Conservation (phyloP, 2,797 vertebrate species). For the Adrianichthys oophorus region DNA sequence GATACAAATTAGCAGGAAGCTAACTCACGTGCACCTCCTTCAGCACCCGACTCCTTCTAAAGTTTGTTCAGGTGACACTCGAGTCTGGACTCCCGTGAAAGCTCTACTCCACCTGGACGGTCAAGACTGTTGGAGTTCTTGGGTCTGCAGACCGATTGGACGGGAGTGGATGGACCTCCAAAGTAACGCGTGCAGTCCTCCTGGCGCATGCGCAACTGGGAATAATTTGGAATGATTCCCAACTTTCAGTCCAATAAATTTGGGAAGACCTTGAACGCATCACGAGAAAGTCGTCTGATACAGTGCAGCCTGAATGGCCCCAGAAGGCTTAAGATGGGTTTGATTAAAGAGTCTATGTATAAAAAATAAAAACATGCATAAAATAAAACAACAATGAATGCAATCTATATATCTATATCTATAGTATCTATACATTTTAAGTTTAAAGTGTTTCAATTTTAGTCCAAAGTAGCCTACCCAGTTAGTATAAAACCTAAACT, state of each 20-base stretch:
- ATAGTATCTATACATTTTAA: too few relatives aligned
- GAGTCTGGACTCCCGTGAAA: not conserved
- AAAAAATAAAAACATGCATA: too few relatives aligned
- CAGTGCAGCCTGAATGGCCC: too few relatives aligned
- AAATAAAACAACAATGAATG: too few relatives aligned
- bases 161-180: not conserved
- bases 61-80: not conserved
- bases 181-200: conserved; percentile 35
- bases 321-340: too few relatives aligned
- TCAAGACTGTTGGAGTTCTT: not conserved
- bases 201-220: conserved; percentile 55
- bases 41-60: not conserved
- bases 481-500: too few relatives aligned
- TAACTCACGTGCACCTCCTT: conserved; percentile 36
- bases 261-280: conserved; percentile 4
- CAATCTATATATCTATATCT: too few relatives aligned
- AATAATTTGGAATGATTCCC: not conserved
- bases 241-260: not conserved
- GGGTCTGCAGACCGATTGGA: conserved; percentile 2
- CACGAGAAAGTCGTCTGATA: not conserved
- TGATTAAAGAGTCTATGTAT: too few relatives aligned
- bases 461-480: too few relatives aligned
- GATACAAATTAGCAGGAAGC: conserved; percentile 34
- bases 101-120: not conserved
- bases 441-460: too few relatives aligned